Percentiles rank a stretch among this genome's conserved stretches.
Evolutionary conservation across 2,888 invertebrate genomes (phyloP).

Genomic region (Xanthia togata): DNA sequence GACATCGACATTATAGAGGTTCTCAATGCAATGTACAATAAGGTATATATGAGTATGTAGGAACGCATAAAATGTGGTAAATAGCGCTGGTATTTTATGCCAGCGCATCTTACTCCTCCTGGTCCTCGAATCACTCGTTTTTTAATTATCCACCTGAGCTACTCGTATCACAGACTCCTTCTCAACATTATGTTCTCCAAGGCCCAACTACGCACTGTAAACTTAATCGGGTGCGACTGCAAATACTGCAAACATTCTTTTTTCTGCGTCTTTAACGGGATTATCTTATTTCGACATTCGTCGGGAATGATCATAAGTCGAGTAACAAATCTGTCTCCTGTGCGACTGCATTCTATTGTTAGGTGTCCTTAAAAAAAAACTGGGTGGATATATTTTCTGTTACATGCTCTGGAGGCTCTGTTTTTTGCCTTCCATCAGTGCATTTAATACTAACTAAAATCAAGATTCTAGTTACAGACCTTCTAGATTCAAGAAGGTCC

Average conservation of each 20-base stretch:
- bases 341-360: neutral
- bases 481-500: conserved; percentile 3
- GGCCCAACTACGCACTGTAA: neutral
- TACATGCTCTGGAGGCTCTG: neutral
- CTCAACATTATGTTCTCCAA: neutral
- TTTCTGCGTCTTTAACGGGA: neutral
- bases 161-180: neutral
- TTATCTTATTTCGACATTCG: neutral
- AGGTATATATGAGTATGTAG: too few relatives aligned
- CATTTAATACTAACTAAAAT: neutral
- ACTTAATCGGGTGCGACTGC: neutral
- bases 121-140: neutral
- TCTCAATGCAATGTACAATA: neutral
- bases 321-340: neutral
- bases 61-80: neutral
- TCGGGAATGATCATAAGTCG: neutral
- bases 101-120: neutral
- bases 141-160: neutral
- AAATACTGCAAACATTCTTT: conserved; percentile 4
- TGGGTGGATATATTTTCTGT: neutral
- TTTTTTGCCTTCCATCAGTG: neutral
- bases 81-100: neutral
- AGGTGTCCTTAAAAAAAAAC: neutral
- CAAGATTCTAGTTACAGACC: neutral
- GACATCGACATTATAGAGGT: conserved; percentile 13